Percentiles rank a stretch among this genome's conserved stretches.
These are phyloP conservation scores for Drosophila lowei DNA, from an alignment of 1,140 invertebrate genomes.

Conservation along the genomic window DNA sequence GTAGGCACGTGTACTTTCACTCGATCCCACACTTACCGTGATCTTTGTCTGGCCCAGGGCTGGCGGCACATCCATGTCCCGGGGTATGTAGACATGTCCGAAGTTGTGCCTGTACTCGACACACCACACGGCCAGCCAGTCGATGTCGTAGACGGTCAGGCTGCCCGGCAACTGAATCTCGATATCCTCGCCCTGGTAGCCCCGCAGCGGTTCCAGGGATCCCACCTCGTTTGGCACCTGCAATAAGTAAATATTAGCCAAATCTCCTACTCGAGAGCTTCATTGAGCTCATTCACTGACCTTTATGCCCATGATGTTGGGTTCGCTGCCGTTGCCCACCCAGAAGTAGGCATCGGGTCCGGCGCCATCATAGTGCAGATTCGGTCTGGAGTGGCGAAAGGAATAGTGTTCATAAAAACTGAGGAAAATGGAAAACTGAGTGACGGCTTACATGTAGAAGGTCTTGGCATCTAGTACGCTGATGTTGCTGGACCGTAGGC, in stretches of 20 bases:
- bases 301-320: conserved; percentile 92
- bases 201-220: conserved; percentile 90
- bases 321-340: conserved; percentile 93
- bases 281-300: conserved; percentile 82
- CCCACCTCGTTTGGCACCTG: conserved; percentile 94
- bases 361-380: conserved; percentile 95
- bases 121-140: conserved; percentile 96
- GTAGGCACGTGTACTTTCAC: background rate
- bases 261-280: background rate
- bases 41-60: conserved; percentile 94
- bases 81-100: conserved; percentile 94
- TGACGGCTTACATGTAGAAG: conserved; percentile 86
- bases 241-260: background rate
- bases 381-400: conserved; percentile 87
- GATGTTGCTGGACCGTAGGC: conserved; percentile 94
- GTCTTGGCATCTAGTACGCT: conserved; percentile 95
- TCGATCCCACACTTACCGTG: conserved; percentile 87
- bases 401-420: background rate
- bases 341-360: conserved; percentile 96
- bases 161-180: conserved; percentile 93
- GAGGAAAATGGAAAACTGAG: too few species aligned
- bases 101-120: conserved; percentile 94
- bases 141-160: conserved; percentile 94
- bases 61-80: conserved; percentile 94
- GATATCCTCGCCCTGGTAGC: conserved; percentile 95